Evolutionary conservation across 2,113 vertebrate species (phyloP).

Genomic region (Sapajus apella): DNA sequence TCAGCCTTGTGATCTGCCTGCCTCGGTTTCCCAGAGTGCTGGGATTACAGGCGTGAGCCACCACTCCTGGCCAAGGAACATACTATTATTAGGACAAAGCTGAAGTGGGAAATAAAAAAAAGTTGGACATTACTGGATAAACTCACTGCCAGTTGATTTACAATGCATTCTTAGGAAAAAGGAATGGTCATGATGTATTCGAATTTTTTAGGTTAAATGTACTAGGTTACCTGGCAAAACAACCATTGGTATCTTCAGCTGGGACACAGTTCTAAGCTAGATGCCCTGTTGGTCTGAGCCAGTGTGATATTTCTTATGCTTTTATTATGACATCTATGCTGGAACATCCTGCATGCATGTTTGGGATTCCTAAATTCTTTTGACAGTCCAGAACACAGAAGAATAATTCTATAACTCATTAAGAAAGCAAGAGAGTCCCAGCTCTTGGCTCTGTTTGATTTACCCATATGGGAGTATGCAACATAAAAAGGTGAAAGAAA

Average conservation of each 20-base stretch:
- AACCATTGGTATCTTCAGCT: background rate
- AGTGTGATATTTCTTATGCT: slow-evolving; percentile 34
- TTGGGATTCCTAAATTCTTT: slow-evolving; percentile 48
- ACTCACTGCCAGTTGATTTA: background rate
- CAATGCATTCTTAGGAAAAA: background rate
- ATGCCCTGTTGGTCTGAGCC: slow-evolving; percentile 3
- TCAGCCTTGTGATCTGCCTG: too few relatives aligned
- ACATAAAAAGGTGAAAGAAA: slow-evolving; percentile 73
- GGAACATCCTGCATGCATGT: background rate
- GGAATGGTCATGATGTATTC: background rate
- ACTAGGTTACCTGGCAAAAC: background rate
- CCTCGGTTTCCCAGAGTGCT: too few relatives aligned
- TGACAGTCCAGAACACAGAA: slow-evolving; percentile 62
- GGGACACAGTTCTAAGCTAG: slow-evolving; percentile 27
- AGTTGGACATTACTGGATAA: background rate
- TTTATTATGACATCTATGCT: slow-evolving; percentile 32
- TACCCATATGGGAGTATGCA: slow-evolving; percentile 56
- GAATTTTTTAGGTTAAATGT: slow-evolving; percentile 39
- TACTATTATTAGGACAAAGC: background rate
- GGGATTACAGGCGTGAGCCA: too few relatives aligned
- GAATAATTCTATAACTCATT: slow-evolving; percentile 60
- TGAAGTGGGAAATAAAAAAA: background rate
- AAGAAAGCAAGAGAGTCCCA: slow-evolving; percentile 61
- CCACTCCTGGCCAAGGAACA: too few relatives aligned
- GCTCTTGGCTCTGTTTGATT: slow-evolving; percentile 62